Evolutionary conservation across 2,797 vertebrate species (phyloP), one percentile per base, ranked within the genome.

Genomic region (Lutjanus argentimaculatus): DNA sequence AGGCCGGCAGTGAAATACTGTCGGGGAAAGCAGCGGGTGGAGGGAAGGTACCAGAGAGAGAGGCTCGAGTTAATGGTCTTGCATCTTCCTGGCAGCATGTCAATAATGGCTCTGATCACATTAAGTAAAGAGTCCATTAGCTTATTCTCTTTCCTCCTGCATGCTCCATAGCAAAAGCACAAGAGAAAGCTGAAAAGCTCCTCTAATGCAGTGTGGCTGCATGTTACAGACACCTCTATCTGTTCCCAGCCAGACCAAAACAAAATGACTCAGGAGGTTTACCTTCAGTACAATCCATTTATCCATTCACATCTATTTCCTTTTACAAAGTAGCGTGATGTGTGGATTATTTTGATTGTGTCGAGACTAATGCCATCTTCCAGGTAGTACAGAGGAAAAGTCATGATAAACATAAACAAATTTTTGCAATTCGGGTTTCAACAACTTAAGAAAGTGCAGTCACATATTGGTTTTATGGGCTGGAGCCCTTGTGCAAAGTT

Each of bases 51-150:
- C 93, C 95, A 96, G 95, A 96, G 95, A 95, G 82, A 87, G 79
- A 91, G 95, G 95, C 95, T 95, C 94, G 95, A 96, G 96, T 97
- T 99, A 99, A 99, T 99, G 97, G 97, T 96, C 97, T 96, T 97
- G 97, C 95, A 78, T 98, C 97, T 99, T 98, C 97, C 97, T 99
- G 98, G 97, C 97, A 97, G 97, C 97, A 97, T 98, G 97, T 99
- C 98, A 98, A 97, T 98, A 99, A 98, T 97, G 96, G 96, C 96
- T 98, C 96, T 99, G 98, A 99, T 99, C 97, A 97, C 97, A 98
- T 99, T 99, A 99, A 98, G 96, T 97, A 97, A 96, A 97, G 96
- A 98, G 96, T 96, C 97, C 97, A 99, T 99, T 99, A 99, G 96
- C 96, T 97, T 96, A 96, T 97, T 97, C 96, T 97, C 96, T 95